Conservation (phyloP, 2,888 invertebrate genomes). For the Branchinecta sandiegonensis region DNA sequence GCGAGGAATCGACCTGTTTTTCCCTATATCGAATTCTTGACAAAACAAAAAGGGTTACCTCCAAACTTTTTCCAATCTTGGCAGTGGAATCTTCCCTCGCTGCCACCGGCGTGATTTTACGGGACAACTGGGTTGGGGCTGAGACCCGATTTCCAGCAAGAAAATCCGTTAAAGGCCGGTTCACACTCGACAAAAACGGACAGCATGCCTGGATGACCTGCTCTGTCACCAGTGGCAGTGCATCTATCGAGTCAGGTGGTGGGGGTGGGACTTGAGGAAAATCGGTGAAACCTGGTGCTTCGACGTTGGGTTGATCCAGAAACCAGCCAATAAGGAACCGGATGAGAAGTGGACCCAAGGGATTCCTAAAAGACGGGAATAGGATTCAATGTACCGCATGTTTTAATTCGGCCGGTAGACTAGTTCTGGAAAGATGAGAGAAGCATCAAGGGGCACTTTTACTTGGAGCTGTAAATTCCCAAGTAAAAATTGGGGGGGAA, state of each 20-base stretch:
- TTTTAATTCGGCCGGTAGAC: too few relatives aligned
- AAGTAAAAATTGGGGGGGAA: too few relatives aligned
- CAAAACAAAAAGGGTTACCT: not conserved
- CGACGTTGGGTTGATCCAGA: not conserved
- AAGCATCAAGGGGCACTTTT: too few relatives aligned
- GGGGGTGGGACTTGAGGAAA: not conserved
- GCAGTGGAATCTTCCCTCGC: not conserved
- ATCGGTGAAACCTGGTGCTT: not conserved
- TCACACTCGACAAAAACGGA: not conserved
- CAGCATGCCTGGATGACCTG: not conserved
- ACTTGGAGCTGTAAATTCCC: too few relatives aligned
- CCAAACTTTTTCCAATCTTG: not conserved
- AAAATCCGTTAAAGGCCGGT: not conserved
- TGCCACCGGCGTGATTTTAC: slow-evolving; percentile 9
- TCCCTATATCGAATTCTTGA: too few relatives aligned
- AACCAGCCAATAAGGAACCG: not conserved
- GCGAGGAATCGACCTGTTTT: too few relatives aligned
- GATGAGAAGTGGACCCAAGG: not conserved
- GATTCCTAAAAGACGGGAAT: not conserved
- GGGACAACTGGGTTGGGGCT: not conserved
- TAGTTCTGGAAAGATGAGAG: too few relatives aligned
- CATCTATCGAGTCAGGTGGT: not conserved
- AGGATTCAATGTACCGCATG: too few relatives aligned
- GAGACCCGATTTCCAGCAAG: not conserved
- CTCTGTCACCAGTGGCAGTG: not conserved